Evolutionary conservation across 2,113 vertebrate species (phyloP), one percentile per base, ranked within the genome.

Genomic region (Oryzias curvinotus): DNA sequence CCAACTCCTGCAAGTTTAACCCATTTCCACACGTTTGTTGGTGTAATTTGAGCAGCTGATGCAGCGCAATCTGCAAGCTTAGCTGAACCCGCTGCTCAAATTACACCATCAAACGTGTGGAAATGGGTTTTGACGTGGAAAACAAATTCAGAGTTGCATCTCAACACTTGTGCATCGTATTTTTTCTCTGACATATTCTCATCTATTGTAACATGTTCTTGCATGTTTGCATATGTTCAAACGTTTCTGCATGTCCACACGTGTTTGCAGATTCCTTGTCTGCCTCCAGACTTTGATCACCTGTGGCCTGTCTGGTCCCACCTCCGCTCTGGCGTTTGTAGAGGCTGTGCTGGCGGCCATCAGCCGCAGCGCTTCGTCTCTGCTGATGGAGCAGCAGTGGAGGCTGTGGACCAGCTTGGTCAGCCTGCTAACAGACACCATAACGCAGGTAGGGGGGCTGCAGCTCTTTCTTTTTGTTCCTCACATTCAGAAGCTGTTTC

Each of bases 371-470:
- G 89, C 92, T 0, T 75, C 57, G 7, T 80, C 90, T 0, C 45
- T 97, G 77, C 84, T 85, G 46, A 93, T 87, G 78, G 95, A 98
- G 65, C 92, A 93, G 70, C 92, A 98, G 14, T 95, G 93, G 91
- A 92, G 92, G 53, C 93, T 98, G 92, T 99, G 97, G 97, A 95
- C 88, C 15, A 67, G 91, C 25, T 72, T 98, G 51, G 93, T 98
- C 3, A 86, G 83, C n/a, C 94, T 93, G 0, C 89, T 99, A 4
- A 98, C 92, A 0, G 95, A 96, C 21, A 92, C 91, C 65, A 92
- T 98, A 74, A 95, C 93, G 57, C 92, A 89, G 94, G 97, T 98
- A 81, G 14, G 46, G 57, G 0, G 0, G n/a, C 47, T 48, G 15
- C 30, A 36, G 26, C 26, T 28, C 26, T 28, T 28, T 28, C 26